Conservation (phyloP, 2,888 invertebrate species). For the Microdon myrmicae region DNA sequence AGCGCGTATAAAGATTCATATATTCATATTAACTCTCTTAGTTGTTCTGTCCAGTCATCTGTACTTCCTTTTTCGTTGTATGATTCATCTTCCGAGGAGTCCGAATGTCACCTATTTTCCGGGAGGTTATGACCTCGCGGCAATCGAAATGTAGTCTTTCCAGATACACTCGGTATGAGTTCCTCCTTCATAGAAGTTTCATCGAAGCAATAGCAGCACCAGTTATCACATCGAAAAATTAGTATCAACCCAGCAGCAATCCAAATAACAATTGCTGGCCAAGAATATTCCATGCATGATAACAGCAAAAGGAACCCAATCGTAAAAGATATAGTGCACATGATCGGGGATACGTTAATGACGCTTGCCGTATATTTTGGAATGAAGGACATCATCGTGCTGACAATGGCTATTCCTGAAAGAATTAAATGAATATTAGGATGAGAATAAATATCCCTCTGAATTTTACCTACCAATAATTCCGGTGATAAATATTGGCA, state of each 20-base stretch:
- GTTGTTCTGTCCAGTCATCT: conserved; percentile 58
- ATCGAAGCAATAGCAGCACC: conserved; percentile 65
- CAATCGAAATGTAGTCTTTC: conserved; percentile 62
- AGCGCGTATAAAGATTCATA: too few species aligned
- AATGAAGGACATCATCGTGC: conserved; percentile 64
- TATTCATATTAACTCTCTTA: conserved; percentile 39
- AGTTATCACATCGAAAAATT: conserved; percentile 63
- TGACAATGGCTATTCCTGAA: conserved; percentile 61
- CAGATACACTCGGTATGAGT: conserved; percentile 64
- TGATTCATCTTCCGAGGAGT: conserved; percentile 65
- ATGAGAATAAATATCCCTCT: background rate
- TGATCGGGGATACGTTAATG: conserved; percentile 62
- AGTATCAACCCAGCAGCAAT: conserved; percentile 60
- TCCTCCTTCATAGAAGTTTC: conserved; percentile 59
- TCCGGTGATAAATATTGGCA: conserved; percentile 61
- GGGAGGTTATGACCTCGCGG: conserved; percentile 57
- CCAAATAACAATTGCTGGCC: conserved; percentile 66
- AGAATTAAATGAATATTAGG: background rate
- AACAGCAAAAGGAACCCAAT: conserved; percentile 60
- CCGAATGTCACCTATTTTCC: conserved; percentile 66
- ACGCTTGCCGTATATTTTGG: conserved; percentile 65
- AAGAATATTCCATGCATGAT: conserved; percentile 62
- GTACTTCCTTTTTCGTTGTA: conserved; percentile 61
- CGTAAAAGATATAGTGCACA: conserved; percentile 60
- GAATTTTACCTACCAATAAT: conserved; percentile 55